phyloP scores from a whole-genome alignment of 1,140 invertebrate genomes.

The Drosophila sucinea region DNA sequence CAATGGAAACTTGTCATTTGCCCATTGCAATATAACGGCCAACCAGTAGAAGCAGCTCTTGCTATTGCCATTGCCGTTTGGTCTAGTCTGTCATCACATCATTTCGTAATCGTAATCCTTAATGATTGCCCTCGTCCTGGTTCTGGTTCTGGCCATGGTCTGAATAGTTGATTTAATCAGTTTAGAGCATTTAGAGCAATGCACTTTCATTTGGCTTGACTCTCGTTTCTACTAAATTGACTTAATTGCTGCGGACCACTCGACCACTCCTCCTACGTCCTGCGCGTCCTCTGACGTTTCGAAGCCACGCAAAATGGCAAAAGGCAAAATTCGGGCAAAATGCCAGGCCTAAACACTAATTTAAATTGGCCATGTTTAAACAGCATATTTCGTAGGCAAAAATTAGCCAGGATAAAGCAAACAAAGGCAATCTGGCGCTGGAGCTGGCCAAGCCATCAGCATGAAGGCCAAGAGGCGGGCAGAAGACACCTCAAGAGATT shows the following conservation, averaged over 20 bases:
- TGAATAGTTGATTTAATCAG: conserved; percentile 58
- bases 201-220: conserved; percentile 37
- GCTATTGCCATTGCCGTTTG: conserved; percentile 25
- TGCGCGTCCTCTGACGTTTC: too few relatives aligned
- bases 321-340: conserved; percentile 26
- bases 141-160: conserved; percentile 9
- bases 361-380: conserved; percentile 61
- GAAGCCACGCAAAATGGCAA: conserved; percentile 28
- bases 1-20: conserved; percentile 5
- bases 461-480: conserved; percentile 1
- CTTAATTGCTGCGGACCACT: background rate
- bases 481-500: conserved; percentile 20
- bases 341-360: conserved; percentile 23
- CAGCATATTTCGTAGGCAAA: conserved; percentile 48
- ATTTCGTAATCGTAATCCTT: conserved; percentile 59
- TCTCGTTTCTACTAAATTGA: conserved; percentile 44
- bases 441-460: background rate
- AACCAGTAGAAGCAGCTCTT: conserved; percentile 10
- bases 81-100: conserved; percentile 45
- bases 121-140: conserved; percentile 43
- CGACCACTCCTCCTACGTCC: background rate
- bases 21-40: conserved; percentile 5
- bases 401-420: conserved; percentile 37
- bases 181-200: conserved; percentile 45
- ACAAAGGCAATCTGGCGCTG: conserved; percentile 17